Conservation (phyloP, 2,797 vertebrate species). For the Gymnothorax reevesii region DNA sequence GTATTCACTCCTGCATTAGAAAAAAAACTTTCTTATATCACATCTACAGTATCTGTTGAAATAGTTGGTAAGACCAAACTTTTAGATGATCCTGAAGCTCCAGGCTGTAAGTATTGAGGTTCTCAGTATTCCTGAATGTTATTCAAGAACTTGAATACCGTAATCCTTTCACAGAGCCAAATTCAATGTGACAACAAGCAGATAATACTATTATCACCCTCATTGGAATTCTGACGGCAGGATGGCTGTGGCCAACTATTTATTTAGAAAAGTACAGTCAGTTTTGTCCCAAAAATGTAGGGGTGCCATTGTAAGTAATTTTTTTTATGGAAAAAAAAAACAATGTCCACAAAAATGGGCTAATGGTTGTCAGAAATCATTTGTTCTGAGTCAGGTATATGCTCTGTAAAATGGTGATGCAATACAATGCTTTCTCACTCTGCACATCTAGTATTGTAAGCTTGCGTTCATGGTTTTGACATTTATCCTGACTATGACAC, state of each 20-base stretch:
- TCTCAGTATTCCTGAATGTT: background rate
- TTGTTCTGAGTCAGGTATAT: background rate
- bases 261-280: background rate
- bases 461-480: background rate
- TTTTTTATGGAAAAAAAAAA: background rate
- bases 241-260: background rate
- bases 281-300: background rate
- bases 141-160: background rate
- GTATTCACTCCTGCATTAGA: background rate
- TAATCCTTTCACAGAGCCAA: background rate
- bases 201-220: background rate
- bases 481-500: conserved; percentile 26
- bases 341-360: background rate
- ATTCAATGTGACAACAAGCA: conserved; percentile 5
- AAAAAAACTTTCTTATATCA: background rate
- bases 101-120: background rate
- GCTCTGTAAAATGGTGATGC: background rate
- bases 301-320: background rate
- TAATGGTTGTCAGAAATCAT: background rate
- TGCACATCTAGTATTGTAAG: background rate
- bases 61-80: background rate
- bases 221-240: background rate
- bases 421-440: background rate
- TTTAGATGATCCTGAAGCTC: background rate
- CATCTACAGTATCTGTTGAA: background rate